These are phyloP conservation scores for Platerodrilus igneus DNA, from an alignment of 2,888 invertebrate species.

Conservation along the genomic window DNA sequence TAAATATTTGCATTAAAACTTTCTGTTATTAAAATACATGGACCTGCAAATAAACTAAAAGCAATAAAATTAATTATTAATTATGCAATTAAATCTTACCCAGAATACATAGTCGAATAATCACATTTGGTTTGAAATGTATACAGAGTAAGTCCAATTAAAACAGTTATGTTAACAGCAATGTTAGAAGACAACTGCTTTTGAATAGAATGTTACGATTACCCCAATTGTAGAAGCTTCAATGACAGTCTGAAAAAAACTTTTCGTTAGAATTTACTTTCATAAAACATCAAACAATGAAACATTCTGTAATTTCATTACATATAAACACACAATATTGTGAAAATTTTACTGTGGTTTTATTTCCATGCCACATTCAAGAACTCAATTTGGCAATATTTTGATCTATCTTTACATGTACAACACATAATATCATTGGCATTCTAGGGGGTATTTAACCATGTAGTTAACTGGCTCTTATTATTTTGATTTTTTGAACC, in stretches of 20 bases:
- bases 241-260: conserved; percentile 66
- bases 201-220: conserved; percentile 73
- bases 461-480: too few species aligned
- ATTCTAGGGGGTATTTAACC: too few species aligned
- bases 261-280: too few species aligned
- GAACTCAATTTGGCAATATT: too few species aligned
- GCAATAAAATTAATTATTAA: conserved; percentile 5
- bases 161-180: conserved; percentile 71
- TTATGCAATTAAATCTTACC: conserved; percentile 51
- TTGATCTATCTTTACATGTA: too few species aligned
- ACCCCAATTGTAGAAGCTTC: conserved; percentile 77
- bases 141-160: conserved; percentile 71
- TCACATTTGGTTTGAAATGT: conserved; percentile 83
- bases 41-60: conserved; percentile 61
- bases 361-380: too few species aligned
- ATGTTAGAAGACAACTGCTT: conserved; percentile 72
- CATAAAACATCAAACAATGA: too few species aligned
- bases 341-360: too few species aligned
- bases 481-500: too few species aligned
- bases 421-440: too few species aligned
- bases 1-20: conserved; percentile 70
- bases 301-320: too few species aligned
- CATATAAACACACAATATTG: too few species aligned
- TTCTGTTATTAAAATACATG: conserved; percentile 65
- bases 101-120: conserved; percentile 72